Percentiles rank a stretch among this genome's conserved stretches.
These are phyloP conservation scores for Belgica antarctica DNA, from an alignment of 2,888 invertebrate genomes.

Conservation along the genomic window DNA sequence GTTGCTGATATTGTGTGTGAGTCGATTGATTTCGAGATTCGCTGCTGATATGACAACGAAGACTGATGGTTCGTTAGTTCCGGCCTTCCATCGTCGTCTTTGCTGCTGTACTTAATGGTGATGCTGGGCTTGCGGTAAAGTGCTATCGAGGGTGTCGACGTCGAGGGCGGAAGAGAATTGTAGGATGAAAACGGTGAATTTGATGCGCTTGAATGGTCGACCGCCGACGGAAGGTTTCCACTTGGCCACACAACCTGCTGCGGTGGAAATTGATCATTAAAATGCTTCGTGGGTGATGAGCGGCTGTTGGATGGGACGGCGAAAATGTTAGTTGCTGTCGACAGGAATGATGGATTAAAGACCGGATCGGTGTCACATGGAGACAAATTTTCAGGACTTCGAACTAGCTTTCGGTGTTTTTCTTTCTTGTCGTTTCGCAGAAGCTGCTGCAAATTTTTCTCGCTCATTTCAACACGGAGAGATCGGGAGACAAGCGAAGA, in stretches of 20 bases:
- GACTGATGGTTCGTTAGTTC: not conserved
- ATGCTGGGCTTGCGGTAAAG: slow-evolving; percentile 41
- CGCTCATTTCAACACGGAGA: slow-evolving; percentile 19
- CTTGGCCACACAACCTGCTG: not conserved
- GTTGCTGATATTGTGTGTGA: slow-evolving; percentile 27
- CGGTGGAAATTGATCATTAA: slow-evolving; percentile 35
- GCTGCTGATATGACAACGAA: slow-evolving; percentile 1
- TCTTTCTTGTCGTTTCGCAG: slow-evolving; percentile 44
- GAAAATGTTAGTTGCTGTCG: slow-evolving; percentile 24
- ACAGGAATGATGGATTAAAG: slow-evolving; percentile 32
- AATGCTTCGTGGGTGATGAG: slow-evolving; percentile 32
- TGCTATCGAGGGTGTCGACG: slow-evolving; percentile 38
- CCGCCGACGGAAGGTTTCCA: not conserved
- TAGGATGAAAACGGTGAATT: not conserved
- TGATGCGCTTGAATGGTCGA: not conserved
- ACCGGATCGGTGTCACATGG: slow-evolving; percentile 37
- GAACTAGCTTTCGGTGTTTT: slow-evolving; percentile 45
- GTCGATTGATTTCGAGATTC: slow-evolving; percentile 34
- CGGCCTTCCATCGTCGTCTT: not conserved
- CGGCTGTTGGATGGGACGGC: slow-evolving; percentile 16
- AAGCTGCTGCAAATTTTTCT: slow-evolving; percentile 26
- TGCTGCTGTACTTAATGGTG: slow-evolving; percentile 33
- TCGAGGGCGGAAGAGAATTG: slow-evolving; percentile 38
- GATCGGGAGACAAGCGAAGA: not conserved
- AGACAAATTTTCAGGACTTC: slow-evolving; percentile 46